Percentiles rank a stretch among this genome's conserved stretches.
phyloP scores from a whole-genome alignment of 2,888 invertebrate genomes.

The Ischnura elegans region DNA sequence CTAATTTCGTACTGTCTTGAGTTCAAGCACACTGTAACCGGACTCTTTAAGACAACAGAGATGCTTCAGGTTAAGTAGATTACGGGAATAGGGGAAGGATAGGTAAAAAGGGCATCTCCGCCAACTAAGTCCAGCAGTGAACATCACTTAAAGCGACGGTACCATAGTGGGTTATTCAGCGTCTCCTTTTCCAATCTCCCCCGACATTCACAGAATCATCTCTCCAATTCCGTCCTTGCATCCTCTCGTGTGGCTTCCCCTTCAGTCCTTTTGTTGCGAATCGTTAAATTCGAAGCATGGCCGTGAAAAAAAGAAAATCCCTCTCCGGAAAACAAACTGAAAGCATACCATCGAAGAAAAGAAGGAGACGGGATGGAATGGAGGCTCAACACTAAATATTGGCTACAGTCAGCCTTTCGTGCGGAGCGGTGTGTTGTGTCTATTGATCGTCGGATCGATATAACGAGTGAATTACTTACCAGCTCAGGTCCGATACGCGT shows the following conservation, averaged over 20 bases:
- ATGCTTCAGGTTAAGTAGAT: too few relatives aligned
- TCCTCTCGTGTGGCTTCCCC: neutral
- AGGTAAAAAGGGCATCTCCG: too few relatives aligned
- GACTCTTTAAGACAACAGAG: too few relatives aligned
- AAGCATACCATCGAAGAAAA: neutral
- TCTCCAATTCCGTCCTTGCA: neutral
- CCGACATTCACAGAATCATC: neutral
- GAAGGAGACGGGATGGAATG: neutral
- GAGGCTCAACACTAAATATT: neutral
- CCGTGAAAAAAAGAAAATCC: too few relatives aligned
- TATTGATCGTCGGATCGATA: neutral
- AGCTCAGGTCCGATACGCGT: neutral
- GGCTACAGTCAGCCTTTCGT: neutral
- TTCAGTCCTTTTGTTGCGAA: neutral
- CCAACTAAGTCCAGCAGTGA: too few relatives aligned
- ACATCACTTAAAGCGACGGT: too few relatives aligned
- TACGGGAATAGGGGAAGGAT: too few relatives aligned
- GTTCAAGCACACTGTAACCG: too few relatives aligned
- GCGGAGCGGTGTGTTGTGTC: neutral
- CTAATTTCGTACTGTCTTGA: too few relatives aligned
- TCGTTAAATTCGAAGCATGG: neutral
- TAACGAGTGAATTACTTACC: neutral
- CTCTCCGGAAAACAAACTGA: neutral
- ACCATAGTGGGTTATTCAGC: too few relatives aligned
- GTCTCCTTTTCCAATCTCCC: neutral